Percentiles rank a stretch among this genome's conserved stretches.
These are phyloP conservation scores for Ficedula albicollis DNA, from an alignment of 2,797 vertebrate genomes.

Conservation along the genomic window DNA sequence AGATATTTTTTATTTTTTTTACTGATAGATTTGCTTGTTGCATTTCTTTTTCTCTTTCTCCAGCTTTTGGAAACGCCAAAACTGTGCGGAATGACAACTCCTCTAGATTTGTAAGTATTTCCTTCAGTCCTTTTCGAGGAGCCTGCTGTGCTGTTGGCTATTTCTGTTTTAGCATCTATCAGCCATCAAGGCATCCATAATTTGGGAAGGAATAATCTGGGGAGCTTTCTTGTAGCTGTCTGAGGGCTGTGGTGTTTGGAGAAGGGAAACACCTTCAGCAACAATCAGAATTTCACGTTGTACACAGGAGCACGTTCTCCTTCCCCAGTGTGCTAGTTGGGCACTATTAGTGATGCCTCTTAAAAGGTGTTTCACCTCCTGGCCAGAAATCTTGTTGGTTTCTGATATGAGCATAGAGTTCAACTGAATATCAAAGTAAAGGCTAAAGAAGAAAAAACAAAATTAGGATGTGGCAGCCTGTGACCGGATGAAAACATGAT, in stretches of 20 bases:
- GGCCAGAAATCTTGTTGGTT: neutral
- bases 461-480: neutral
- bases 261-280: neutral
- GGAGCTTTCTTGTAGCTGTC: neutral
- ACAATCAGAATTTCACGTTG: neutral
- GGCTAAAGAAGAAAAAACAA: neutral
- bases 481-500: neutral
- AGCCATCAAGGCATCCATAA: neutral
- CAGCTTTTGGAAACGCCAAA: constrained; percentile 99
- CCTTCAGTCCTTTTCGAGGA: neutral
- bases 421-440: neutral
- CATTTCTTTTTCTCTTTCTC: constrained; percentile 10
- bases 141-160: fast-evolving
- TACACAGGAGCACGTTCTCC: fast-evolving
- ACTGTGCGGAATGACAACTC: constrained; percentile 98
- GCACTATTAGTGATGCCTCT: neutral
- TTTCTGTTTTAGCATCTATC: neutral
- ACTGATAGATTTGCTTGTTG: neutral
- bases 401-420: neutral
- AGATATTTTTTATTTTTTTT: neutral
- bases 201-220: neutral
- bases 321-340: neutral
- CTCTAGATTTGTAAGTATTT: constrained; percentile 96
- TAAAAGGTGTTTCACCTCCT: neutral
- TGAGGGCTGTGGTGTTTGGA: neutral